phyloP scores from a whole-genome alignment of 2,797 vertebrate species.

The Rhinoraja longicauda region DNA sequence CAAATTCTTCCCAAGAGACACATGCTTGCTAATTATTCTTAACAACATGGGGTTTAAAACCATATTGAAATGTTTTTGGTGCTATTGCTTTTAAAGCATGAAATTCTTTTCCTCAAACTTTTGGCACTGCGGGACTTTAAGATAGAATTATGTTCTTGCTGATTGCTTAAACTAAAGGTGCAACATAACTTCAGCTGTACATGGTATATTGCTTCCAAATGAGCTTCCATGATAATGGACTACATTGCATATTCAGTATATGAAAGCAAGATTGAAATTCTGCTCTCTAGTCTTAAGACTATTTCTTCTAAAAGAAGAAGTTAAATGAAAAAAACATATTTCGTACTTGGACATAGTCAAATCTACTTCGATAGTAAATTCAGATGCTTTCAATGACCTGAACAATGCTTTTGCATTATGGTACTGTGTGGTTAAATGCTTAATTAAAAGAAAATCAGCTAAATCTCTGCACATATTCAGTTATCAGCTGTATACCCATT shows the following conservation, averaged over 20 bases:
- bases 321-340: background rate
- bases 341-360: background rate
- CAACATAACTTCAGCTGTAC: too few species aligned
- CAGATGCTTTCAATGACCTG: background rate
- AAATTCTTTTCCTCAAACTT: background rate
- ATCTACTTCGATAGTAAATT: slow-evolving; percentile 2
- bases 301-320: background rate
- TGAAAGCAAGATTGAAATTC: too few species aligned
- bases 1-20: background rate
- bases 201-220: too few species aligned
- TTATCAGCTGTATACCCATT: background rate
- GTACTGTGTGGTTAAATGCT: slow-evolving; percentile 6
- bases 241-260: too few species aligned
- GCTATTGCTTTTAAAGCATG: background rate
- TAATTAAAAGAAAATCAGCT: slow-evolving; percentile 32
- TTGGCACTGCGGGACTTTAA: background rate
- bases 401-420: background rate
- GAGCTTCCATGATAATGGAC: too few species aligned
- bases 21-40: background rate
- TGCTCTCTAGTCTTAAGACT: background rate
- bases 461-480: background rate
- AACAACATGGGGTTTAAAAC: background rate
- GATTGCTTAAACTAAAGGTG: too few species aligned
- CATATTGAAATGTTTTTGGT: background rate
- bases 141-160: too few species aligned